Conservation (phyloP, 2,113 vertebrate genomes). For the Muntiacus reevesi region DNA sequence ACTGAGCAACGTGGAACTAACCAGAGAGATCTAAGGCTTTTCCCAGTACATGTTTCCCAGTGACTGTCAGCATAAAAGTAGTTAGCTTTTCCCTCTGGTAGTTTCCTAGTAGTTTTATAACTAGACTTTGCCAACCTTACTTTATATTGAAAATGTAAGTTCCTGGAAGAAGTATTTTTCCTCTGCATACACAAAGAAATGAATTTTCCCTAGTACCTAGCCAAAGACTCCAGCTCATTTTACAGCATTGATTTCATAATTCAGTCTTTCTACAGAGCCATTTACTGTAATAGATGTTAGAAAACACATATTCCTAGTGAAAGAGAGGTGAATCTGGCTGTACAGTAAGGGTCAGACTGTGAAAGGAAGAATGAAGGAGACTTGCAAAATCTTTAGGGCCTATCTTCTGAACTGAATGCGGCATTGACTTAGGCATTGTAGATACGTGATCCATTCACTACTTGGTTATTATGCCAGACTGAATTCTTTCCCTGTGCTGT, state of each 20-base stretch:
- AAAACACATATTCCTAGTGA: slow-evolving; percentile 17
- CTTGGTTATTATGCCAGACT: background rate
- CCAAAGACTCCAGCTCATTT: slow-evolving; percentile 16
- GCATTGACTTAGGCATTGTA: background rate
- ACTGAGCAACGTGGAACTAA: background rate
- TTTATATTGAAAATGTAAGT: background rate
- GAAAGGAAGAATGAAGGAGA: background rate
- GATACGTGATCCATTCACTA: background rate
- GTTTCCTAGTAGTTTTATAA: background rate
- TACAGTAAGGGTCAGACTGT: background rate
- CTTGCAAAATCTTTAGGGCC: background rate
- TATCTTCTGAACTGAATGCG: background rate
- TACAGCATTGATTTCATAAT: slow-evolving; percentile 42
- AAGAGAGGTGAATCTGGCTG: slow-evolving; percentile 2
- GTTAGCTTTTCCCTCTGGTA: background rate
- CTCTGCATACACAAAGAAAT: background rate
- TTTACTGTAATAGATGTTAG: slow-evolving; percentile 35
- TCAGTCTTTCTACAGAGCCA: slow-evolving; percentile 5
- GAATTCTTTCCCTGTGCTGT: background rate
- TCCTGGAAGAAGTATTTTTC: background rate
- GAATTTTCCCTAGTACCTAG: background rate
- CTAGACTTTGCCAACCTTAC: background rate
- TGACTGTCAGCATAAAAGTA: background rate
- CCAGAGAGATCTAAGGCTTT: background rate
- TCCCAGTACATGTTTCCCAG: background rate